These are phyloP conservation scores for Halictus rubicundus DNA, from an alignment of 1,140 invertebrate species.

Conservation along the genomic window DNA sequence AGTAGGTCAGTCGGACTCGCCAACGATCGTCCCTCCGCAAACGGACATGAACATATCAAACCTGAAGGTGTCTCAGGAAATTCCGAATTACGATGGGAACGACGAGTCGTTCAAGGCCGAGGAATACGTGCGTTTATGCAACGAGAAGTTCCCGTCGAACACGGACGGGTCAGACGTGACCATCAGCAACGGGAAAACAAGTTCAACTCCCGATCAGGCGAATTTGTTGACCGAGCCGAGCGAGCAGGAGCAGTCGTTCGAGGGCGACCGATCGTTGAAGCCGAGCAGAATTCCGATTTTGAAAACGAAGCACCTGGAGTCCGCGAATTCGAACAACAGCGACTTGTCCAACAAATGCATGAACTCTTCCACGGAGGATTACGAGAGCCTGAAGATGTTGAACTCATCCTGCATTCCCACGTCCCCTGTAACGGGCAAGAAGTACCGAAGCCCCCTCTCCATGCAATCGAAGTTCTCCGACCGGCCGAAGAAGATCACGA, in stretches of 20 bases:
- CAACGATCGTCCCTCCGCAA: constrained; percentile 15
- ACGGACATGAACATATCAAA: constrained; percentile 28
- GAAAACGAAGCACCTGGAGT: constrained; percentile 67
- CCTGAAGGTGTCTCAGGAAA: constrained; percentile 34
- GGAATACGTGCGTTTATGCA: constrained; percentile 30
- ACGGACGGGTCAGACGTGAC: constrained; percentile 31
- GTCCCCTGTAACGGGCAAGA: constrained; percentile 75
- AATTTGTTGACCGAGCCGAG: constrained; percentile 12
- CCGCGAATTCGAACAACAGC: constrained; percentile 57
- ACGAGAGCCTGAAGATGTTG: constrained; percentile 57
- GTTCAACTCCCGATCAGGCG: constrained; percentile 28
- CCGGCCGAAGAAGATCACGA: constrained; percentile 61
- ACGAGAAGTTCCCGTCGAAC: constrained; percentile 4
- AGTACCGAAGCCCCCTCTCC: constrained; percentile 73
- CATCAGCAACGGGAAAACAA: constrained; percentile 40
- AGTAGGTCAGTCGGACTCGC: constrained; percentile 34
- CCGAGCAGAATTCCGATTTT: constrained; percentile 74
- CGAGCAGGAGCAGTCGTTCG: constrained; percentile 39
- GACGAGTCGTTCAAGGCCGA: constrained; percentile 33
- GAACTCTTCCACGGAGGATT: constrained; percentile 62
- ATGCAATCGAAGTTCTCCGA: constrained; percentile 64
- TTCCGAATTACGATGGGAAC: constrained; percentile 22
- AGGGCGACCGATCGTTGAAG: constrained; percentile 64
- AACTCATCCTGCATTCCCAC: constrained; percentile 68
- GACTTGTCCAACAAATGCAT: constrained; percentile 66